Base-by-base conservation (phyloP, 2,113 vertebrate species). In the Pachycephala philippinensis region DNA sequence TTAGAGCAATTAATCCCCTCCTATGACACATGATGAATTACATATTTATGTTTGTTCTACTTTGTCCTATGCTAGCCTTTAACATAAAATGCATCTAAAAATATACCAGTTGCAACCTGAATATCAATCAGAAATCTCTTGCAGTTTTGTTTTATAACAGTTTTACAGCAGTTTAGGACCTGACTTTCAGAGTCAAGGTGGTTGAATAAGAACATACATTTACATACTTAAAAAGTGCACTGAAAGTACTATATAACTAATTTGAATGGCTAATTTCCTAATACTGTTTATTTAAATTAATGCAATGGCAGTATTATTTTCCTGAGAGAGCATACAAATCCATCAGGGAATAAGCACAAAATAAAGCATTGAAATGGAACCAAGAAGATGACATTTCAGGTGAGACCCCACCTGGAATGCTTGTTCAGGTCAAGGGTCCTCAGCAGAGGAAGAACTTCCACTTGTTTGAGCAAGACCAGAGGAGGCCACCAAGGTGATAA, bases 81-180 rank as follows among this genome's bases (percentile, higher is more conserved):
- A 44, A 19, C 31, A 65, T 30, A 79, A 87, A 90, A 65, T 19
- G 3, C 6, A 60, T 57, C 15, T 20, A 53, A 53, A 81, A 96
- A 79, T 23, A 6, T 72, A 61, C 9, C 16, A 33, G 9, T 42
- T 1, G 0, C 31, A 76, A 39, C 40, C 13, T 49, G 27, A 53
- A 14, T 47, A 50, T 37, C 33, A 75, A 64, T 16, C 10, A 72
- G 63, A 85, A 75, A 27, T 56, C 13, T 53, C 13, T n/a, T 45
- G 53, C 7, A n/a, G 52, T 75, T 74, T 9, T 0, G 0, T 3
- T n/a, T n/a, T n/a, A n/a, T n/a, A n/a, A n/a, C n/a, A n/a, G 20
- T 88, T 84, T 85, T 53, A 26, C 7, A 35, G 22, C 23, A 70
- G 20, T 69, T 81, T 57, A 57, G 4, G 19, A 66, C 30, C 10